phyloP scores from a whole-genome alignment of 1,140 invertebrate species.

The Olivierus martensii region DNA sequence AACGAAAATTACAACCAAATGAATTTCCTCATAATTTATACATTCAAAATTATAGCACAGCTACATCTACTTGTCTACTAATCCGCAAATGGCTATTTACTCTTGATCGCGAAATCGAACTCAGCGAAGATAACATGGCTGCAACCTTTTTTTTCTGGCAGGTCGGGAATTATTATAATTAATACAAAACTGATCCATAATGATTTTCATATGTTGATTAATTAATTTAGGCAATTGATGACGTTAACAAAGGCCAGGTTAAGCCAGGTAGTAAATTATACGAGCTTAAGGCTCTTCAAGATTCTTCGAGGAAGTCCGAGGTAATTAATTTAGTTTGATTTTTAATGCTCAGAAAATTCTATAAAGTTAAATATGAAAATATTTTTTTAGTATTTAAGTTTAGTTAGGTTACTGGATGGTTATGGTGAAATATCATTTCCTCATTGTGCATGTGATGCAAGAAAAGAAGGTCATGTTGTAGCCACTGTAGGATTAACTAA shows the following conservation, averaged over 20 bases:
- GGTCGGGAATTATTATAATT: constrained; percentile 24
- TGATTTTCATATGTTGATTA: background rate
- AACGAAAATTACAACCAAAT: constrained; percentile 80
- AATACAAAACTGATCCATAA: background rate
- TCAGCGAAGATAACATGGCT: constrained; percentile 46
- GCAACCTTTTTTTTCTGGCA: constrained; percentile 65
- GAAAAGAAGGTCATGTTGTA: constrained; percentile 82
- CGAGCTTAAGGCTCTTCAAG: constrained; percentile 87
- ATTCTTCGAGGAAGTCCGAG: constrained; percentile 69
- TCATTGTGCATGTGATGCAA: constrained; percentile 84
- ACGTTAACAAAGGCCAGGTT: constrained; percentile 85
- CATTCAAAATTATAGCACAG: constrained; percentile 98
- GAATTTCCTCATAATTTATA: constrained; percentile 96
- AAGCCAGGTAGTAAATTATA: constrained; percentile 77
- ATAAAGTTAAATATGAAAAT: background rate
- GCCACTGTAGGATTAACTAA: constrained; percentile 54
- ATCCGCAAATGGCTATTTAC: constrained; percentile 91
- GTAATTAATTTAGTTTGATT: constrained; percentile 28
- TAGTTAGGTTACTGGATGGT: constrained; percentile 70
- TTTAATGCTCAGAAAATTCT: background rate
- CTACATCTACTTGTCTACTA: constrained; percentile 86
- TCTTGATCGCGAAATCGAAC: constrained; percentile 49
- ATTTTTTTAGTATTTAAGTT: constrained; percentile 52
- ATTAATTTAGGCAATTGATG: constrained; percentile 59
- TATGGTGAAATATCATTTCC: constrained; percentile 89